These are phyloP conservation scores for Perodicticus potto DNA, from an alignment of 2,797 vertebrate genomes.

Conservation along the genomic window DNA sequence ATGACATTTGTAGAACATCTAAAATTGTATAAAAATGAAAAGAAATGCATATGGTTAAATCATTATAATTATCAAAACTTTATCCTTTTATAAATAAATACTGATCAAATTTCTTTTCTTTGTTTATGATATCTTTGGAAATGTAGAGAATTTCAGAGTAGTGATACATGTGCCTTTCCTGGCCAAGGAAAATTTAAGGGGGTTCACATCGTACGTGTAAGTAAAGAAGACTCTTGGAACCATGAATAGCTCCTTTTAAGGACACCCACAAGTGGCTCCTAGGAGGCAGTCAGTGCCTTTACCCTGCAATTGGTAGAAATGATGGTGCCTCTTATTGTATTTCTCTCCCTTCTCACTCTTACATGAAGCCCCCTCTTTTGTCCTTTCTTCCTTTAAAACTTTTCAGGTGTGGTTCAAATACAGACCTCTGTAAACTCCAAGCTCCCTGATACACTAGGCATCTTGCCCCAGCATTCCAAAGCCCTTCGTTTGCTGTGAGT, in stretches of 20 bases:
- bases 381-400: neutral
- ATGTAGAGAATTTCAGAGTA: neutral
- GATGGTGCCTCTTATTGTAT: neutral
- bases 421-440: neutral
- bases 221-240: neutral
- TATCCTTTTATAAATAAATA: neutral
- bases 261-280: neutral
- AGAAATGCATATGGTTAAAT: neutral
- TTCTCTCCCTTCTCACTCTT: neutral
- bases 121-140: neutral
- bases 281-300: accelerated
- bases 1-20: neutral
- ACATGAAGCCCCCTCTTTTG: accelerated
- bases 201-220: neutral
- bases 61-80: neutral
- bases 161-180: neutral
- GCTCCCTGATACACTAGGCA: neutral
- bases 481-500: neutral
- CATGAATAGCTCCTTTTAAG: neutral
- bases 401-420: neutral
- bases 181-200: neutral
- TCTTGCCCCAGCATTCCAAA: neutral
- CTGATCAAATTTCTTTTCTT: neutral
- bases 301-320: accelerated
- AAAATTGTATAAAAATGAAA: neutral